These are phyloP conservation scores for Lingula anatina DNA, from an alignment of 2,888 invertebrate species.

Conservation along the genomic window DNA sequence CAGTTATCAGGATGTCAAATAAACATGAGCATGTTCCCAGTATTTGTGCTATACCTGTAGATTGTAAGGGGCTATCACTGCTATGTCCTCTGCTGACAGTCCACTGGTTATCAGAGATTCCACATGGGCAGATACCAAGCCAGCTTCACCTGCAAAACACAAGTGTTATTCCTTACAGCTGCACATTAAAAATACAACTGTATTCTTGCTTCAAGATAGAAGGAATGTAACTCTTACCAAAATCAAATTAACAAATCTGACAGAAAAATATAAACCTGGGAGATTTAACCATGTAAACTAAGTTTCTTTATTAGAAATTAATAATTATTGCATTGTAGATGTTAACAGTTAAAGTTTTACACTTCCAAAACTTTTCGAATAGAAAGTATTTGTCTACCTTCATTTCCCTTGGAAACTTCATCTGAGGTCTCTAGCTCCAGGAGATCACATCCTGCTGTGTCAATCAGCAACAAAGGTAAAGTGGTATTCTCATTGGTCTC, in stretches of 20 bases:
- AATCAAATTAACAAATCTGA: no score
- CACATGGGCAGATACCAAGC: constrained; percentile 54
- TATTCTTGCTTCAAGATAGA: no score
- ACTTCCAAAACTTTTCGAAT: background rate
- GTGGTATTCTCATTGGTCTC: constrained; percentile 46
- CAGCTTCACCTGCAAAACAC: constrained; percentile 53
- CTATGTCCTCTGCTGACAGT: constrained; percentile 53
- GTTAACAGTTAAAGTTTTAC: no score
- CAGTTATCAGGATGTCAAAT: no score
- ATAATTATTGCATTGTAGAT: no score
- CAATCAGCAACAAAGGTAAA: constrained; percentile 54
- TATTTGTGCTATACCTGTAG: constrained; percentile 50
- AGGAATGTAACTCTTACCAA: no score
- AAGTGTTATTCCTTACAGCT: no score
- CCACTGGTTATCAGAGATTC: constrained; percentile 53
- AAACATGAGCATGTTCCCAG: background rate
- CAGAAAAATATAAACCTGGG: no score
- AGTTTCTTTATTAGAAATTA: no score
- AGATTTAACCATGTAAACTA: no score
- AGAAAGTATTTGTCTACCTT: constrained; percentile 29
- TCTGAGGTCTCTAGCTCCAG: constrained; percentile 53
- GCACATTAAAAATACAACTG: no score
- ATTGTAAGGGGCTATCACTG: constrained; percentile 59
- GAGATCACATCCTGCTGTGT: constrained; percentile 58
- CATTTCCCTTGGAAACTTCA: constrained; percentile 54